Percentiles rank a stretch among this genome's conserved stretches.
phyloP scores from a whole-genome alignment of 1,140 invertebrate species.

The Himalopsyche phryganea region DNA sequence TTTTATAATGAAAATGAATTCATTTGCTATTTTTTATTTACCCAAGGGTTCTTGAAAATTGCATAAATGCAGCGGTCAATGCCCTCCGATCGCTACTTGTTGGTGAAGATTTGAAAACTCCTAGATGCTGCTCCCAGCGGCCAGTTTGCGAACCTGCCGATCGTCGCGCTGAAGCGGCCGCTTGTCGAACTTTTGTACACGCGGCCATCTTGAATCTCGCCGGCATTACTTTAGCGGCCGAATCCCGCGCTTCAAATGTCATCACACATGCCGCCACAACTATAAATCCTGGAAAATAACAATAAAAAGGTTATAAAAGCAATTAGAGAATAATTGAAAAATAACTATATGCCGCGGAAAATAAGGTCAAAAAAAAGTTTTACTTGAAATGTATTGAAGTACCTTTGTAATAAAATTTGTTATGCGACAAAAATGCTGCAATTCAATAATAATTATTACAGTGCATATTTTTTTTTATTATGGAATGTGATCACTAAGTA shows the following conservation, averaged over 20 bases:
- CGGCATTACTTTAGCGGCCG: constrained; percentile 81
- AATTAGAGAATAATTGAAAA: no score
- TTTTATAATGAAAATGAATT: no score
- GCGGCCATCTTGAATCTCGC: constrained; percentile 64
- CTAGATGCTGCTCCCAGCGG: constrained; percentile 61
- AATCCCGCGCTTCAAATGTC: constrained; percentile 88
- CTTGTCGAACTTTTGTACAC: constrained; percentile 49
- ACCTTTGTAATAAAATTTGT: no score
- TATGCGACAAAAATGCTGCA: no score
- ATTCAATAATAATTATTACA: no score
- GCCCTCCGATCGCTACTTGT: constrained; percentile 53
- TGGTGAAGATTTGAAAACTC: constrained; percentile 59
- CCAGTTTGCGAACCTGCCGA: constrained; percentile 50
- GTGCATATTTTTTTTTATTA: no score
- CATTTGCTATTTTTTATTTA: constrained; percentile 30
- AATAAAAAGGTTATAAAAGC: no score
- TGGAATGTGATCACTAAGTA: no score
- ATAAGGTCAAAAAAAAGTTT: no score
- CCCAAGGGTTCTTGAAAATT: constrained; percentile 64
- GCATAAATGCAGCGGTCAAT: constrained; percentile 66
- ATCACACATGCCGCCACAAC: constrained; percentile 92
- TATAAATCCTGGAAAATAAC: constrained; percentile 69
- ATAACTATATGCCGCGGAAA: no score
- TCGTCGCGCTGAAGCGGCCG: constrained; percentile 35
- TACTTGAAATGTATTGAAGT: no score